Percentiles rank a stretch among this genome's conserved stretches.
Conservation (phyloP, 2,797 vertebrate genomes). For the Paguma larvata region DNA sequence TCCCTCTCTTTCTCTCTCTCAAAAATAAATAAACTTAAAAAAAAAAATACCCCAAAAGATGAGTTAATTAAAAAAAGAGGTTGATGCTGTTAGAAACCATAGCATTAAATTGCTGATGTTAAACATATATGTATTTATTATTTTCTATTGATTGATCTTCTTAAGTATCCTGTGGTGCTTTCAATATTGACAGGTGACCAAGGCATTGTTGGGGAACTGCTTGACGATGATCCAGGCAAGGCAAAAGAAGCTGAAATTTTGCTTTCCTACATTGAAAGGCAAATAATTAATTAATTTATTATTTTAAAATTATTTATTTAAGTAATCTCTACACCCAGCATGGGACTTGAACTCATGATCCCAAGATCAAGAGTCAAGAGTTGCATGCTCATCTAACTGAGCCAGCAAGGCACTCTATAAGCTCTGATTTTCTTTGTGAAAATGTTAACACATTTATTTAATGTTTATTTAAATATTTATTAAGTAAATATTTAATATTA, state of each 20-base stretch:
- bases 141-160: constrained; percentile 9
- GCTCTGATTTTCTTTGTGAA: background rate
- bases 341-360: no score
- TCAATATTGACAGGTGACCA: constrained; percentile 63
- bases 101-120: background rate
- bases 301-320: background rate
- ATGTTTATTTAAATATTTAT: background rate
- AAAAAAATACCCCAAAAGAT: no score
- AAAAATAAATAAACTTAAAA: no score
- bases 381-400: no score
- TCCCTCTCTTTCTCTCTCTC: no score
- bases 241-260: constrained; percentile 84
- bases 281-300: background rate
- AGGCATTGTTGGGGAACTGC: constrained; percentile 64
- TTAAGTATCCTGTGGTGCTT: background rate
- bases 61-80: no score
- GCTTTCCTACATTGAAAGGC: constrained; percentile 89
- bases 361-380: no score
- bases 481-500: constrained; percentile 14
- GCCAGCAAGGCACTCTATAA: no score
- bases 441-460: background rate
- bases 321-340: background rate
- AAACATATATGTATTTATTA: background rate
- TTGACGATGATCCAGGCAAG: constrained; percentile 86
- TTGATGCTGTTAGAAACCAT: background rate